A percentile compares a stretch with the other conserved stretches of the same genome.
Conservation (phyloP, 2,797 vertebrate species). For the Clamator glandarius region DNA sequence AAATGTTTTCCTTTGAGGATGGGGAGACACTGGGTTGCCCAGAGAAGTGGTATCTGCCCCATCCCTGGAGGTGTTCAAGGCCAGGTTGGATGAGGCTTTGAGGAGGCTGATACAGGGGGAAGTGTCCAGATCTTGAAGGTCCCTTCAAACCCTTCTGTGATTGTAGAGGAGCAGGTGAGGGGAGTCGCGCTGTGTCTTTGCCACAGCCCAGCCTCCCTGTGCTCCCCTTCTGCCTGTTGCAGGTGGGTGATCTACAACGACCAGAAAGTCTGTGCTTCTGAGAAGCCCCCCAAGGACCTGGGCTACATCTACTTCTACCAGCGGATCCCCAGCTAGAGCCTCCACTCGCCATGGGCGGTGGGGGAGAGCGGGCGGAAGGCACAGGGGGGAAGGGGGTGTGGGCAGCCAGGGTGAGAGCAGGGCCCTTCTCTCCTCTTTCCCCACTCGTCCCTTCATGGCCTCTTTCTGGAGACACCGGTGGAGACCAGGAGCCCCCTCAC, state of each 20-base stretch:
- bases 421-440: neutral
- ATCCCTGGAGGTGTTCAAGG: too few species aligned
- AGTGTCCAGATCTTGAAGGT: too few species aligned
- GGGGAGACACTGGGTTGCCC: too few species aligned
- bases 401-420: slow-evolving; percentile 19
- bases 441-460: neutral
- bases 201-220: neutral
- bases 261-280: slow-evolving; percentile 98
- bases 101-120: too few species aligned
- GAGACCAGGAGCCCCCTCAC: neutral
- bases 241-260: slow-evolving; percentile 99
- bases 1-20: too few species aligned
- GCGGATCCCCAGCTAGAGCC: slow-evolving; percentile 88
- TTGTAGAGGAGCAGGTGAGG: neutral
- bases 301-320: slow-evolving; percentile 99
- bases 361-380: slow-evolving; percentile 1
- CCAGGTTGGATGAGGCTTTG: too few species aligned
- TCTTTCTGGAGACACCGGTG: neutral
- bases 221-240: neutral
- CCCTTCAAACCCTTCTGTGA: too few species aligned
- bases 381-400: neutral
- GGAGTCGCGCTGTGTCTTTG: neutral
- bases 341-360: neutral
- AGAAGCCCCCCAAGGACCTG: slow-evolving; percentile 98
- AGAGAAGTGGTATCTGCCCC: too few species aligned